Conservation (phyloP, 1,140 invertebrate species). For the Achatina immaculata region DNA sequence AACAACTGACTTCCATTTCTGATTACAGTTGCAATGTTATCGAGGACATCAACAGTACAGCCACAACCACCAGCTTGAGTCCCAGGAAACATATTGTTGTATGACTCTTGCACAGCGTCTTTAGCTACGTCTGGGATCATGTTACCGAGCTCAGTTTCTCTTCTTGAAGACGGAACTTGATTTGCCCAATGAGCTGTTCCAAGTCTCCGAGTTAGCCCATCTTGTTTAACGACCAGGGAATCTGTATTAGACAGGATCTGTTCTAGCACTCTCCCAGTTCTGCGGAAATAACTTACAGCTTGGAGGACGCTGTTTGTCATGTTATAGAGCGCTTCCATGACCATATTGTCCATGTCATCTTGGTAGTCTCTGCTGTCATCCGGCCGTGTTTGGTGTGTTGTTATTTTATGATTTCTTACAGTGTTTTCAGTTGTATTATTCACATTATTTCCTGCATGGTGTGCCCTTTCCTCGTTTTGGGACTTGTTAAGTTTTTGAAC, state of each 20-base stretch:
- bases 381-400: not conserved
- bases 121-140: not conserved
- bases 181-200: no score
- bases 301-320: constrained; percentile 32
- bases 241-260: constrained; percentile 27
- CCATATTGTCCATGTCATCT: constrained; percentile 14
- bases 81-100: not conserved
- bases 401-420: not conserved
- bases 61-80: not conserved
- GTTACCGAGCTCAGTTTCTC: not conserved
- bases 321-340: constrained; percentile 16
- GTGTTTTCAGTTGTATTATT: not conserved
- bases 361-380: not conserved
- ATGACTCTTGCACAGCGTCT: not conserved
- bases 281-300: constrained; percentile 22
- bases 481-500: no score
- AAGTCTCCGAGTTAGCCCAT: not conserved
- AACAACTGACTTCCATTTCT: constrained; percentile 32
- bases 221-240: not conserved
- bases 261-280: constrained; percentile 21
- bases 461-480: not conserved
- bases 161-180: no score
- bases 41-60: not conserved
- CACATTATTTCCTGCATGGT: not conserved
- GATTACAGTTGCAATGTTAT: not conserved